Evolutionary conservation across 1,140 invertebrate genomes (phyloP), one percentile per base, ranked within the genome.

Genomic region (Portunus trituberculatus): DNA sequence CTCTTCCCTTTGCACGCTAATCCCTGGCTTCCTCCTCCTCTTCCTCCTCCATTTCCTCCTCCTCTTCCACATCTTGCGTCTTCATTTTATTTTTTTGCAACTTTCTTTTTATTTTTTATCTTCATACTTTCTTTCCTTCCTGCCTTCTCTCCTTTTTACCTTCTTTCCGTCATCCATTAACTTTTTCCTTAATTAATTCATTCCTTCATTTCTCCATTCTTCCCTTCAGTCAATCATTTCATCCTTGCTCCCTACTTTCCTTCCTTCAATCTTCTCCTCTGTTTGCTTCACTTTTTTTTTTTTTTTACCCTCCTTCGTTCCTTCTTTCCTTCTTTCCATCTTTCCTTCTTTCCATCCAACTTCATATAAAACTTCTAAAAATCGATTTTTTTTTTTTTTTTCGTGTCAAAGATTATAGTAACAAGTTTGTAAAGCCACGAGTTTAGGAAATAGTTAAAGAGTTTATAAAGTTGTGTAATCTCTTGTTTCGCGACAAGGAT

Each of bases 381-480:
- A 45, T 59, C 84, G 29, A 16, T 31, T 29, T 52, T 67, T 88
- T 88, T 89, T 93, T 39, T 92, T 12, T 92, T 76, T 92, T 83
- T 93, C 29, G 76, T 93, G 4, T n/a, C 28, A 48, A 48, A 93
- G 84, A 89, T 88, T 93, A 59, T 88, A 67, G 86, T 67, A 29
- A 52, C 83, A 93, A 93, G 93, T 93, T 93, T 84, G 93, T 87
- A n/a, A 89, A 88, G 83, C 84, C 93, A 59, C 46, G 93, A 93
- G 48, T 89, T 93, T 93, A 82, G 93, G 93, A 93, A 89, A 93
- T 88, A 88, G 86, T 93, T 93, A 93, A 25, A 89, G 86, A 89
- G 46, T 93, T 93, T 32, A 31, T 28, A 31, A 93, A 93, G 84
- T 93, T 93, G 28, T 89, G 20, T 93, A 93, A 93, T 87, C 52